A percentile compares a stretch with the other conserved stretches of the same genome.
These are phyloP conservation scores for Castor canadensis DNA, from an alignment of 2,113 vertebrate genomes.

Conservation along the genomic window DNA sequence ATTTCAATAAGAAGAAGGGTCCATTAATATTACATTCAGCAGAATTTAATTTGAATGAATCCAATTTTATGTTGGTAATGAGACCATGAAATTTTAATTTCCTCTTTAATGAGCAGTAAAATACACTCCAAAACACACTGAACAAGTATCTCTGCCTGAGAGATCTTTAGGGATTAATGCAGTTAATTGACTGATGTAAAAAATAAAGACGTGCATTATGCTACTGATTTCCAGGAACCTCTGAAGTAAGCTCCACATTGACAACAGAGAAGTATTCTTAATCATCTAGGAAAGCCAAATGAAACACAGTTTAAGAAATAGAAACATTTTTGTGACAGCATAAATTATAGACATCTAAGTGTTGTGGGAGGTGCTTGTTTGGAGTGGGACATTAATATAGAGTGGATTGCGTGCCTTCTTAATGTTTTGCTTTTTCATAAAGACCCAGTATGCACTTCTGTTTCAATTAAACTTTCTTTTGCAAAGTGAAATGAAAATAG, in stretches of 20 bases:
- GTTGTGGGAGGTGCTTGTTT: not conserved
- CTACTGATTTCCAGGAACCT: constrained; percentile 40
- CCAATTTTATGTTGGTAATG: constrained; percentile 74
- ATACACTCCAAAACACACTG: constrained; percentile 66
- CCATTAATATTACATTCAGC: constrained; percentile 56
- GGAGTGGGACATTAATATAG: not conserved
- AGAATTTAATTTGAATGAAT: constrained; percentile 77
- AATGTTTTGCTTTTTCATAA: not conserved
- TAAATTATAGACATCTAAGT: not conserved
- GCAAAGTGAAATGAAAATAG: not conserved
- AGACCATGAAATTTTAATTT: constrained; percentile 73
- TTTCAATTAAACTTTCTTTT: not conserved
- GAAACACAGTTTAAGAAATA: not conserved
- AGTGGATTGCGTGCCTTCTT: not conserved
- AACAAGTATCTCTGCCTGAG: constrained; percentile 51
- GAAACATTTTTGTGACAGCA: not conserved
- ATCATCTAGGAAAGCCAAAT: not conserved
- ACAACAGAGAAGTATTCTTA: not conserved
- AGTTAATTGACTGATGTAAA: constrained; percentile 65
- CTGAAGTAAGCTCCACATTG: not conserved
- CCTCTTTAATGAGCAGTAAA: constrained; percentile 73
- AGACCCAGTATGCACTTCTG: not conserved
- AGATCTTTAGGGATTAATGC: constrained; percentile 55
- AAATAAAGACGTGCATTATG: constrained; percentile 29
- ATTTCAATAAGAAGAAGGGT: constrained; percentile 43